A percentile compares a stretch with the other conserved stretches of the same genome.
These are phyloP conservation scores for Nomada fabriciana DNA, from an alignment of 2,888 invertebrate genomes.

Conservation along the genomic window DNA sequence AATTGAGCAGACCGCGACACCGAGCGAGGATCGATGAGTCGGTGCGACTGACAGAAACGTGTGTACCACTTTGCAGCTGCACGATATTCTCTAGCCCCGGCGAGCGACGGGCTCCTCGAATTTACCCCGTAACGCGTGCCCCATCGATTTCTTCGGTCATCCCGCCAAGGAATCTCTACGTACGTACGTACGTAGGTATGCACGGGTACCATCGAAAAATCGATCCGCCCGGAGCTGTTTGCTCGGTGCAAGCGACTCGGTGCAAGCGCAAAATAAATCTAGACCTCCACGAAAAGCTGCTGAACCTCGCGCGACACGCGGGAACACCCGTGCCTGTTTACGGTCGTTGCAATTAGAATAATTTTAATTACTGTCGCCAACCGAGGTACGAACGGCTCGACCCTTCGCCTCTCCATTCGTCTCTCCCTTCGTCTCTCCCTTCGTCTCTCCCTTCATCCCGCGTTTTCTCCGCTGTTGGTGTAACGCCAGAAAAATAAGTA, in stretches of 20 bases:
- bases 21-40: slow-evolving; percentile 58
- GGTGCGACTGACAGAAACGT: slow-evolving; percentile 52
- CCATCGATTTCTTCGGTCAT: too few relatives aligned
- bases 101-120: slow-evolving; percentile 28
- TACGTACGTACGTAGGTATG: too few relatives aligned
- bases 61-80: slow-evolving; percentile 46
- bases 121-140: not conserved
- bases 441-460: not conserved
- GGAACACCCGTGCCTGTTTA: slow-evolving; percentile 32
- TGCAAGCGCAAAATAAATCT: too few relatives aligned
- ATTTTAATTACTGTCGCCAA: slow-evolving; percentile 53
- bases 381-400: slow-evolving; percentile 8
- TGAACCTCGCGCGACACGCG: not conserved
- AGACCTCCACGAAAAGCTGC: not conserved
- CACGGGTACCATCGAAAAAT: too few relatives aligned
- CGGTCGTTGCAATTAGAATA: slow-evolving; percentile 55
- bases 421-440: not conserved
- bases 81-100: slow-evolving; percentile 17
- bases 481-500: slow-evolving; percentile 23
- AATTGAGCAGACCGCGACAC: slow-evolving; percentile 43
- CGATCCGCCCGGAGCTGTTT: too few relatives aligned
- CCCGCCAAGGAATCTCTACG: too few relatives aligned
- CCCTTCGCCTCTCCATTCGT: not conserved
- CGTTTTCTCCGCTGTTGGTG: slow-evolving; percentile 16
- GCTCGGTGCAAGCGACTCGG: too few relatives aligned